These are phyloP conservation scores for Leptopilina myrica DNA, from an alignment of 2,888 invertebrate genomes.

Conservation along the genomic window DNA sequence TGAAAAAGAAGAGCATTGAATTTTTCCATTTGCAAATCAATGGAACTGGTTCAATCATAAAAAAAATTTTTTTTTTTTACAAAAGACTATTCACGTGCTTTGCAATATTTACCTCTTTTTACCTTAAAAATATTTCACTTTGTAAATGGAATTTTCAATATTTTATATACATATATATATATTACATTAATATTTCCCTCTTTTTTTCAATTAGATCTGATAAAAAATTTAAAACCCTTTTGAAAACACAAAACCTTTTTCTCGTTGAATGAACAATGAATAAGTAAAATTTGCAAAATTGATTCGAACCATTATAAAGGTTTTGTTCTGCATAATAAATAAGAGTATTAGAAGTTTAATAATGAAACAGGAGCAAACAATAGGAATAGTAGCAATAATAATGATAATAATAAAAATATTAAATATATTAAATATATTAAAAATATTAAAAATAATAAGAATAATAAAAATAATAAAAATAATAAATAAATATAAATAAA, in stretches of 20 bases:
- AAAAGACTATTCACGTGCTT: conserved; percentile 29
- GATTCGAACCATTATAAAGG: too few relatives aligned
- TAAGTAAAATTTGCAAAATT: too few relatives aligned
- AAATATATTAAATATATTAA: too few relatives aligned
- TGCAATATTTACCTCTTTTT: conserved; percentile 16
- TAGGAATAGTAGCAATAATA: too few relatives aligned
- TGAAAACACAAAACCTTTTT: neutral
- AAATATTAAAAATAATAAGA: too few relatives aligned
- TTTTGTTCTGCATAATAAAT: too few relatives aligned
- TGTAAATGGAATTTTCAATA: neutral
- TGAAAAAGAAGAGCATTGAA: conserved; percentile 28
- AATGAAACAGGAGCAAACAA: too few relatives aligned
- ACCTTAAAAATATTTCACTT: conserved; percentile 2
- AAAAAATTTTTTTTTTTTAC: neutral
- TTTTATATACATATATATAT: neutral
- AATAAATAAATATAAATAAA: too few relatives aligned
- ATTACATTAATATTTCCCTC: conserved; percentile 3
- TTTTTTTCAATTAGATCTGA: neutral
- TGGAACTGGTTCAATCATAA: conserved; percentile 35
- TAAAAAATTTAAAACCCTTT: neutral
- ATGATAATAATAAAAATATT: too few relatives aligned
- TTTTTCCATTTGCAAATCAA: conserved; percentile 40
- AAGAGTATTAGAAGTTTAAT: too few relatives aligned
- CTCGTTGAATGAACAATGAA: too few relatives aligned
- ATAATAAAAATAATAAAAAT: too few relatives aligned